phyloP scores from a whole-genome alignment of 2,113 vertebrate species.

The Pomatostomus ruficeps region DNA sequence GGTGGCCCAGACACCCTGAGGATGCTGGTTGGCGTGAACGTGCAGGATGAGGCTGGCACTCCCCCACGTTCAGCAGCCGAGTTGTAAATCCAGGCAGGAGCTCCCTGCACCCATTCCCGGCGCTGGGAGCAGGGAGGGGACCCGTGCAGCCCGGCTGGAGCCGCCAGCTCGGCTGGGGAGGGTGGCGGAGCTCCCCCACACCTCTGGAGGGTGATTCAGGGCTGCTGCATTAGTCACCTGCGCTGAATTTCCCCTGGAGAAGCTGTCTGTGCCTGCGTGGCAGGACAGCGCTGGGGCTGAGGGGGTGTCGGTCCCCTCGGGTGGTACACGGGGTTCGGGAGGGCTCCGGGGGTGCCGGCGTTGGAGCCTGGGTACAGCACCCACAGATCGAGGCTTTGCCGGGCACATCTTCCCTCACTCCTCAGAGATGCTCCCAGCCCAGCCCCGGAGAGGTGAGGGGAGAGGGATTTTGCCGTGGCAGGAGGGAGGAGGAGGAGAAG shows the following conservation, averaged over 20 bases:
- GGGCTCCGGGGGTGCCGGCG: not conserved
- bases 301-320: not conserved
- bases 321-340: not conserved
- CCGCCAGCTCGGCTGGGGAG: fast-evolving
- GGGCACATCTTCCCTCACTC: fast-evolving
- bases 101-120: not conserved
- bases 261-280: not conserved
- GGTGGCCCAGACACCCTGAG: not conserved
- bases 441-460: not conserved
- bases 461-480: not conserved
- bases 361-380: not conserved
- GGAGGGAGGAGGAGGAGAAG: not conserved
- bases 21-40: not conserved
- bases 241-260: not conserved
- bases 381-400: not conserved
- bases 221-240: conserved; percentile 43
- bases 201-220: conserved; percentile 11
- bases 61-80: not conserved
- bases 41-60: not conserved
- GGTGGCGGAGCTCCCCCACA: not conserved
- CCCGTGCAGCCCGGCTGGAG: not conserved
- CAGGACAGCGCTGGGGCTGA: fast-evolving
- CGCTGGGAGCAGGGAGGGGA: not conserved
- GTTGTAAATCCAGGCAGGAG: not conserved
- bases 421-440: not conserved